Conservation (phyloP, 2,888 invertebrate species). For the Leptarthrus brevirostris region DNA sequence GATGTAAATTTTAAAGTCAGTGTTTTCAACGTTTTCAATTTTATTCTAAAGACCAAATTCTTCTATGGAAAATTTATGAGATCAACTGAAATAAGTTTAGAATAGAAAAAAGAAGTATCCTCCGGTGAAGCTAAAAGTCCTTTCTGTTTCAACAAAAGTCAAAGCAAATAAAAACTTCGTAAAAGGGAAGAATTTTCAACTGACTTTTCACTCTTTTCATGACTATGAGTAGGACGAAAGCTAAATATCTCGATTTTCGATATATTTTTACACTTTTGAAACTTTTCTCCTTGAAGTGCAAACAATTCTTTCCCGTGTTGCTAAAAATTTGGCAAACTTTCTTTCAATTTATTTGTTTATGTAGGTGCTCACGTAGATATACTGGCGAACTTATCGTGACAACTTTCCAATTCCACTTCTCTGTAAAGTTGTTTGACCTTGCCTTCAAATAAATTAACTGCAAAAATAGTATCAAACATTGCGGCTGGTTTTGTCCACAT, state of each 20-base stretch:
- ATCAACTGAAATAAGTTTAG: too few species aligned
- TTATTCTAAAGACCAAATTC: too few species aligned
- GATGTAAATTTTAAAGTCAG: too few species aligned
- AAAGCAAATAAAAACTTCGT: too few species aligned
- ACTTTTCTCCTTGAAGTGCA: neutral
- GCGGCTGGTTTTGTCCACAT: conserved; percentile 2
- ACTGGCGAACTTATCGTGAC: conserved; percentile 21
- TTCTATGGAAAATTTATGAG: too few species aligned
- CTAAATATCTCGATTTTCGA: neutral
- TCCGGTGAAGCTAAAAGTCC: too few species aligned
- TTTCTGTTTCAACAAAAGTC: too few species aligned
- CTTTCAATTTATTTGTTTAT: conserved; percentile 24
- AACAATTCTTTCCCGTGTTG: neutral
- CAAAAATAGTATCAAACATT: neutral
- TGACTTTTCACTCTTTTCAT: too few species aligned
- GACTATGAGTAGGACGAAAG: neutral
- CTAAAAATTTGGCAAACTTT: neutral
- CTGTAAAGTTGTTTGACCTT: conserved; percentile 22
- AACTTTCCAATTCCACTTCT: conserved; percentile 24
- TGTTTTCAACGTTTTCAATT: too few species aligned
- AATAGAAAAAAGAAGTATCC: too few species aligned
- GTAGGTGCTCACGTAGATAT: neutral
- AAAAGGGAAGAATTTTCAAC: too few species aligned
- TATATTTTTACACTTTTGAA: neutral
- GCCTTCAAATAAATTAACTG: conserved; percentile 24